Conservation (phyloP, 2,113 vertebrate genomes). For the Tragulus kanchil region DNA sequence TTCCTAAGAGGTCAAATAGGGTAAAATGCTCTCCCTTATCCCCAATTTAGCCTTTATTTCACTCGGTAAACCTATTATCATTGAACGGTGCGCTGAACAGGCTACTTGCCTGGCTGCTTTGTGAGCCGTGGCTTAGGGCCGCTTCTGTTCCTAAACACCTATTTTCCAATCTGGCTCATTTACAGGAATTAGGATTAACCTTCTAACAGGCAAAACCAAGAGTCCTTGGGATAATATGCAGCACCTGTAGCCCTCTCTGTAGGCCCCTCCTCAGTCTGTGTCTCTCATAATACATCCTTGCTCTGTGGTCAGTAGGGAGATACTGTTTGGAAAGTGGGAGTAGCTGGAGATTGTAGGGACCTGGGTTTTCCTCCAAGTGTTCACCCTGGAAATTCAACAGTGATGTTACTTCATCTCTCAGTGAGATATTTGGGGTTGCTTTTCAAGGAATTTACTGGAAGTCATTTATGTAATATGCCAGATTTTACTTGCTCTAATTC, state of each 20-base stretch:
- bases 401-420: neutral
- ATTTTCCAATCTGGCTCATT: constrained; percentile 71
- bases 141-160: constrained; percentile 62
- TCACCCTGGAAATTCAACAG: neutral
- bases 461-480: neutral
- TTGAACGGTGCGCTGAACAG: constrained; percentile 65
- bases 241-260: neutral
- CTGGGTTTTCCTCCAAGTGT: neutral
- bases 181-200: constrained; percentile 65
- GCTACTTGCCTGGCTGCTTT: constrained; percentile 56
- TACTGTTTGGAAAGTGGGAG: neutral
- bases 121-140: constrained; percentile 46
- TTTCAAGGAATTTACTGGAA: constrained; percentile 38
- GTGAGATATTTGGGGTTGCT: neutral
- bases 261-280: neutral
- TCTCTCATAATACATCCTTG: neutral
- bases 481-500: constrained; percentile 52
- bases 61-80: constrained; percentile 64
- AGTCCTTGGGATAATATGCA: constrained; percentile 4
- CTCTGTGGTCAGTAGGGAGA: neutral
- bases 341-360: neutral
- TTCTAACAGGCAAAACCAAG: constrained; percentile 39
- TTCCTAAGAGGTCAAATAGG: constrained; percentile 72
- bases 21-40: constrained; percentile 24
- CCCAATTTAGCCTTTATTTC: constrained; percentile 50